phyloP scores from a whole-genome alignment of 2,113 vertebrate species.

The Chaetodon auriga region DNA sequence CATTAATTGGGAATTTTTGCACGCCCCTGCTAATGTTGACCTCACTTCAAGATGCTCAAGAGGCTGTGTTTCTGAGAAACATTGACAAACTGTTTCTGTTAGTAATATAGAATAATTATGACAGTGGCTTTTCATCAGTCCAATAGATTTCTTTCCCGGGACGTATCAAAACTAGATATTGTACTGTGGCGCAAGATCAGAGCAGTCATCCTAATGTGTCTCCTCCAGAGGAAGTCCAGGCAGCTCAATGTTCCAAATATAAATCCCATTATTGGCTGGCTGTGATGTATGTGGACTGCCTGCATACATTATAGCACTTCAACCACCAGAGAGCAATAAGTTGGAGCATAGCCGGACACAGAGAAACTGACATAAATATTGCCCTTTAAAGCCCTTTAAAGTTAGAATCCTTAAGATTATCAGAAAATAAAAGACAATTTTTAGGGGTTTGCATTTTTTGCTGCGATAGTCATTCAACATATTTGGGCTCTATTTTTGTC shows the following conservation, averaged over 20 bases:
- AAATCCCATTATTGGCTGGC: slow-evolving; percentile 48
- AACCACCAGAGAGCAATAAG: slow-evolving; percentile 14
- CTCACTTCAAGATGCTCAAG: not conserved
- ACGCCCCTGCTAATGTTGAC: not conserved
- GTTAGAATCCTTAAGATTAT: not conserved
- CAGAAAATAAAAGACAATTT: not conserved
- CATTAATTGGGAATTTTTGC: not conserved
- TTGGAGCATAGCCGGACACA: not conserved
- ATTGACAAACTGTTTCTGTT: not conserved
- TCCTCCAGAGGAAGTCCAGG: slow-evolving; percentile 34
- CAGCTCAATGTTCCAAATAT: slow-evolving; percentile 53
- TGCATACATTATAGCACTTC: slow-evolving; percentile 38
- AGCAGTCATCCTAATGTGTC: slow-evolving; percentile 24
- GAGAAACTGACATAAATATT: not conserved
- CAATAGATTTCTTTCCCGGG: not conserved
- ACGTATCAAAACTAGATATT: not conserved
- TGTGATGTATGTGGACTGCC: slow-evolving; percentile 45
- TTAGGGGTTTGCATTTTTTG: not conserved
- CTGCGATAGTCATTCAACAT: too few relatives aligned
- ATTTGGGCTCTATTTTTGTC: too few relatives aligned
- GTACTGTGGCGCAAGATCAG: not conserved
- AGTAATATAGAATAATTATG: not conserved
- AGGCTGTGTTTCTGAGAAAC: slow-evolving; percentile 5
- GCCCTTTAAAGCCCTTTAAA: not conserved
- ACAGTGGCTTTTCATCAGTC: slow-evolving; percentile 15